Base-by-base conservation (phyloP, 2,888 invertebrate genomes). In the Trichacis sp. region DNA sequence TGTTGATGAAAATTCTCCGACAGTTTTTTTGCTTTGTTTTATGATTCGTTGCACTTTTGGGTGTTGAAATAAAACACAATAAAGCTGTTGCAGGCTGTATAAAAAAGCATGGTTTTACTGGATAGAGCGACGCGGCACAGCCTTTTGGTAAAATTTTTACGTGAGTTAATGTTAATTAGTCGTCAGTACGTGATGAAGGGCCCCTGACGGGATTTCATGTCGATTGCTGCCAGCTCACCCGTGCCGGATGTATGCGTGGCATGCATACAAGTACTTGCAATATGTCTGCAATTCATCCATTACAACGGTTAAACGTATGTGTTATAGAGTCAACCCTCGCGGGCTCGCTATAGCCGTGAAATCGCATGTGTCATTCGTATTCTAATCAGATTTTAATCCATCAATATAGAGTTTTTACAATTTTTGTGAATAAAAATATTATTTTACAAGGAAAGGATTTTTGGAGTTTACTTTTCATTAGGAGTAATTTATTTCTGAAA, bases 111-210 rank as follows among this genome's bases (percentile, higher is more conserved):
- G n/a, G n/a, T n/a, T n/a, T n/a, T n/a, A n/a, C 24, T 24, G 24
- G 24, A 5, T 24, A 8, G 24, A 5, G 24, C 24, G 8, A 24
- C 3, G 8, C 18, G 18, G 15, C 54, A 36, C 57, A 46, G 73
- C 72, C 74, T 71, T 73, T 78, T 79, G 74, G 77, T 77, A 76
- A 73, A 78, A 79, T 77, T 81, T 81, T 80, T 78, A 76, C 70
- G 75, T 74, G 77, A 75, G 79, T 80, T 80, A 81, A 81, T 80
- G 80, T 81, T 81, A 81, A 81, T 81, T 79, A 80, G 78, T 81
- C 74, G 78, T 76, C 78, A 78, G 75, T 77, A 80, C 77, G 70
- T 80, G 80, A 81, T 76, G 68, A 76, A 81, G 80, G 71, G 75
- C 73, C 65, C 80, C 78, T 71, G 71, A 74, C 53, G 70, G 73